A percentile compares a stretch with the other conserved stretches of the same genome.
phyloP scores from a whole-genome alignment of 1,140 invertebrate species.

The Pararge aegeria region DNA sequence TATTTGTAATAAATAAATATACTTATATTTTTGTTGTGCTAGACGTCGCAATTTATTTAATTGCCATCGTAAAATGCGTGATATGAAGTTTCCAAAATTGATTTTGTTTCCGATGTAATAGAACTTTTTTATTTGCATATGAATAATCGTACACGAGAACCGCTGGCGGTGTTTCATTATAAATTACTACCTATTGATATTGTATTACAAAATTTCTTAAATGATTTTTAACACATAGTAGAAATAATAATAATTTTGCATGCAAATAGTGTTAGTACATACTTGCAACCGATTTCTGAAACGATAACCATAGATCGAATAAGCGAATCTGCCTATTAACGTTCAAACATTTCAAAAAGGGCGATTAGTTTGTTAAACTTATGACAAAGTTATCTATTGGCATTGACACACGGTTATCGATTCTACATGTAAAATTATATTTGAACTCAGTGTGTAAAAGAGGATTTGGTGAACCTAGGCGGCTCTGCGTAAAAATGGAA shows the following conservation, averaged over 20 bases:
- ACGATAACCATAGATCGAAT: too few relatives aligned
- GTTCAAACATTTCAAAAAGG: too few relatives aligned
- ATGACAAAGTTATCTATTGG: too few relatives aligned
- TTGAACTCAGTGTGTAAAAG: too few relatives aligned
- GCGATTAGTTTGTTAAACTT: too few relatives aligned
- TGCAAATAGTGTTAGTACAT: slow-evolving; percentile 13
- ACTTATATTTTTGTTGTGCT: slow-evolving; percentile 38
- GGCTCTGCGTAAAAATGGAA: too few relatives aligned
- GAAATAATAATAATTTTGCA: slow-evolving; percentile 23
- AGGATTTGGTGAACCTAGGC: too few relatives aligned
- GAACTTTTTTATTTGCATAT: slow-evolving; percentile 21
- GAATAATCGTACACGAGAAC: slow-evolving; percentile 34
- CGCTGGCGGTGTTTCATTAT: slow-evolving; percentile 57
- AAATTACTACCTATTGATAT: slow-evolving; percentile 20
- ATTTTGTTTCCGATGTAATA: slow-evolving; percentile 12
- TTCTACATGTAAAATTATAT: too few relatives aligned
- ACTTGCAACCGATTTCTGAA: too few relatives aligned
- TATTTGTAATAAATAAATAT: slow-evolving; percentile 42
- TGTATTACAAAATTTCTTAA: slow-evolving; percentile 18
- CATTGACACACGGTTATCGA: too few relatives aligned
- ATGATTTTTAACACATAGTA: background rate
- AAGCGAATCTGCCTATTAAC: too few relatives aligned
- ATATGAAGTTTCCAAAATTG: slow-evolving; percentile 28
- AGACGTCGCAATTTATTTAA: slow-evolving; percentile 52
- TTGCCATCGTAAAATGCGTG: slow-evolving; percentile 40